Evolutionary conservation across 2,888 invertebrate species (phyloP), one percentile per base, ranked within the genome.

Genomic region (Drosophila diplacantha): DNA sequence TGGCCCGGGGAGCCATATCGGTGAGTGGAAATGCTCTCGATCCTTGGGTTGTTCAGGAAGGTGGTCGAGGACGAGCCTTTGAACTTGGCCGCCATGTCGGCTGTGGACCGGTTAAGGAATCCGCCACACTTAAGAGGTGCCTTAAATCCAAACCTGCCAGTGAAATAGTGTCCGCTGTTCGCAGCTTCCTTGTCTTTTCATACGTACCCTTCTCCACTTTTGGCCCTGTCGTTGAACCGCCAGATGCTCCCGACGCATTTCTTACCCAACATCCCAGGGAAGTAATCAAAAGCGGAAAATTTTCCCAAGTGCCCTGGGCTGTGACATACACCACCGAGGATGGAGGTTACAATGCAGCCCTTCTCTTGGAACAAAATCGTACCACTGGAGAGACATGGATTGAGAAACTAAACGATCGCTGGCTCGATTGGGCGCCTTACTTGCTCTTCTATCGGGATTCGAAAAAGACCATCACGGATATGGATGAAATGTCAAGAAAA

Each of bases 121-220:
- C 88, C 26, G 85, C 85, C 50, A 90, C 90, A 26, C 90, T 94
- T 87, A 88, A 93, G 0, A 90, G 91, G 9, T 94, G 94, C 81
- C 88, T 94, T 39, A 91, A 90, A 74, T 88, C 89, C 68, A 90
- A 92, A 46, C 91, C 93, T 0, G 92, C 90, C 0, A 89, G 90
- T 37, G 89, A 90, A 47, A 88, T 94, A 24, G 92, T 93, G 2
- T 88, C 90, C 52, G 90, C 91, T 0, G 76, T 83, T 1, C 53
- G 55, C 12, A 56, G 60, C 18, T 81, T 87, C 24, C 72, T 85
- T 7, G 89, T 90, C 24, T 91, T 90, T 89, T 85, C 92, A 16
- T 92, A 92, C 77, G 91, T 92, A 85, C 91, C 94, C 65, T 93
- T 93, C 83, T 91, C 93, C 0, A 92, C 93, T 0, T 94, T 94